Percentiles rank a stretch among this genome's conserved stretches.
phyloP scores from a whole-genome alignment of 2,888 invertebrate genomes.

The Argyresthia albistria region DNA sequence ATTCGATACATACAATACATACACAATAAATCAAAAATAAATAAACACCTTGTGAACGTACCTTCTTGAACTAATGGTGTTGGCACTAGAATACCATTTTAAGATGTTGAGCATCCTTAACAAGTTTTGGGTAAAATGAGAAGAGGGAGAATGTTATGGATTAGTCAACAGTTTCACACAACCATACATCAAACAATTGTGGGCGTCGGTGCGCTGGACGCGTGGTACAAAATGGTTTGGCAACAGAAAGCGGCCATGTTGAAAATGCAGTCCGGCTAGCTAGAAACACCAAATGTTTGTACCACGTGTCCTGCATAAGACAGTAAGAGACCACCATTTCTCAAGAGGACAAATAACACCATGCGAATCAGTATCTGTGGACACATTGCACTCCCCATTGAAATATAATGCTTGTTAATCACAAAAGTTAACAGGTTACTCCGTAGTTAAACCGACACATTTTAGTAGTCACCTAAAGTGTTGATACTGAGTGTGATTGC shows the following conservation, averaged over 20 bases:
- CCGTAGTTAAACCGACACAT: constrained; percentile 35
- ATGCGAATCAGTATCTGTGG: constrained; percentile 52
- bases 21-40: constrained; percentile 37
- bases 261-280: not conserved
- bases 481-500: constrained; percentile 69
- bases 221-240: constrained; percentile 33
- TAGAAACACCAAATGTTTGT: constrained; percentile 19
- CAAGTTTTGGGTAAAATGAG: constrained; percentile 66
- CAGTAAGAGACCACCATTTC: constrained; percentile 48
- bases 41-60: constrained; percentile 62
- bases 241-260: not conserved
- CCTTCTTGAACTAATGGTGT: constrained; percentile 66
- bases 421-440: constrained; percentile 36
- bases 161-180: constrained; percentile 61
- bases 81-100: constrained; percentile 63
- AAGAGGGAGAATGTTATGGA: constrained; percentile 73
- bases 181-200: constrained; percentile 24
- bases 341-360: constrained; percentile 52
- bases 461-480: constrained; percentile 66
- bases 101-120: constrained; percentile 69
- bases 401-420: constrained; percentile 32
- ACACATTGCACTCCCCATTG: constrained; percentile 22
- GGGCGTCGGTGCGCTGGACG: constrained; percentile 27
- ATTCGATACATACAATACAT: constrained; percentile 54
- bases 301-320: constrained; percentile 25